Conservation (phyloP, 2,113 vertebrate species). For the Barnardius zonarius region DNA sequence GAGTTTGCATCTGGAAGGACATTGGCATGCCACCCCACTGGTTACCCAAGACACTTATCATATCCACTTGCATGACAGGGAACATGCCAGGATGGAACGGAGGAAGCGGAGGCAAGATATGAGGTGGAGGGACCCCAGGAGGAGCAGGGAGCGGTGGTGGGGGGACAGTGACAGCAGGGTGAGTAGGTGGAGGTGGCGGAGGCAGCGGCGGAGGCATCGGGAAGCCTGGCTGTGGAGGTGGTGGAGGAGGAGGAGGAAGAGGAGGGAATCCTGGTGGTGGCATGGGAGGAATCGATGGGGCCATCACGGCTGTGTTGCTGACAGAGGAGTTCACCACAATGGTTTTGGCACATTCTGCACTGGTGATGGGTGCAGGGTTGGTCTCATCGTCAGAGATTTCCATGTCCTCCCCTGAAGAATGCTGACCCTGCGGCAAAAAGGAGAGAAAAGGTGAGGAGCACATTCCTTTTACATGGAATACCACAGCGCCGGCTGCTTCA, state of each 20-base stretch:
- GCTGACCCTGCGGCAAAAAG: slow-evolving; percentile 76
- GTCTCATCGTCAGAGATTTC: slow-evolving; percentile 97
- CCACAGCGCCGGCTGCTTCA: neutral
- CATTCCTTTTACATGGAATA: neutral
- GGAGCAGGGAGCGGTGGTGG: slow-evolving; percentile 70
- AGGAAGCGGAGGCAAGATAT: slow-evolving; percentile 82
- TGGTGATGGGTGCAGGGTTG: slow-evolving; percentile 84
- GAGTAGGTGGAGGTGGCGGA: slow-evolving; percentile 70
- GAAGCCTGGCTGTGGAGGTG: slow-evolving; percentile 71
- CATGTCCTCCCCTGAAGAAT: slow-evolving; percentile 98
- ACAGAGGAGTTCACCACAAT: slow-evolving; percentile 90
- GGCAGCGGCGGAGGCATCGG: slow-evolving; percentile 79
- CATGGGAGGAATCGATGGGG: slow-evolving; percentile 78
- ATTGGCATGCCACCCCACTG: slow-evolving; percentile 94
- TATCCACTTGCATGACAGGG: slow-evolving; percentile 90
- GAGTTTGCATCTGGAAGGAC: slow-evolving; percentile 99
- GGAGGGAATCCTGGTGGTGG: slow-evolving; percentile 84
- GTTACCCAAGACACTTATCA: slow-evolving; percentile 86
- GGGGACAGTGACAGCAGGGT: slow-evolving; percentile 68
- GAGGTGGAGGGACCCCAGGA: slow-evolving; percentile 78
- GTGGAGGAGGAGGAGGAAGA: slow-evolving; percentile 73
- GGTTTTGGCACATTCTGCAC: slow-evolving; percentile 88
- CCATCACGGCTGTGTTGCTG: slow-evolving; percentile 77
- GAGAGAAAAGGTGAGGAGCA: slow-evolving; percentile 16
- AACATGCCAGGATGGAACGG: slow-evolving; percentile 86